phyloP scores from a whole-genome alignment of 35 echinoderm and acorn worm species.

The Ophioderma brevispina region DNA sequence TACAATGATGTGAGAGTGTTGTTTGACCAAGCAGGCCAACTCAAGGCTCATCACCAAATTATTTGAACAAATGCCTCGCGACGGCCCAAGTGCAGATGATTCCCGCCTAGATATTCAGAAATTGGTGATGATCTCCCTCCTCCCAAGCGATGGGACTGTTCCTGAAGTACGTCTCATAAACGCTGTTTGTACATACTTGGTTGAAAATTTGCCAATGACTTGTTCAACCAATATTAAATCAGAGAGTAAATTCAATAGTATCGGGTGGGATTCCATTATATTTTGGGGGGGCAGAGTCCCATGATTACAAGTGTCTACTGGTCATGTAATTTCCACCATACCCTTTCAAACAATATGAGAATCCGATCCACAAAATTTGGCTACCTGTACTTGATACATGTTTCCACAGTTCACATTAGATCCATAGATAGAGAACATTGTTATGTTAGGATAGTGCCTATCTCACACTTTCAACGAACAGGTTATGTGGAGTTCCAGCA shows the following conservation, averaged over 20 bases:
- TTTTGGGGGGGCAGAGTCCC: not conserved
- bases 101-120: not conserved
- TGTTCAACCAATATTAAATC: conserved; percentile 15
- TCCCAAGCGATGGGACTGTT: conserved; percentile 47
- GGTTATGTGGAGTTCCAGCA: not conserved
- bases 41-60: conserved; percentile 41
- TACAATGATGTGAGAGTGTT: conserved; percentile 24
- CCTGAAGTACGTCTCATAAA: conserved; percentile 44
- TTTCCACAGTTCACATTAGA: conserved; percentile 32
- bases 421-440: conserved; percentile 58
- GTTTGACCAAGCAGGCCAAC: conserved; percentile 48
- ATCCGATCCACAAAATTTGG: conserved; percentile 53
- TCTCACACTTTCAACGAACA: not conserved
- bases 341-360: conserved; percentile 27
- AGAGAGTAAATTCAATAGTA: conserved; percentile 31
- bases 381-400: conserved; percentile 33
- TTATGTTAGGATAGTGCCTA: conserved; percentile 25
- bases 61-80: conserved; percentile 24
- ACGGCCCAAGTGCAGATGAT: conserved; percentile 23
- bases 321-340: not conserved
- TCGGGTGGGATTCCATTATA: conserved; percentile 41
- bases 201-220: conserved; percentile 31
- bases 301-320: conserved; percentile 15
- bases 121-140: conserved; percentile 21
- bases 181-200: conserved; percentile 42